phyloP scores from a whole-genome alignment of 2,797 vertebrate genomes.

The Botia kubotai region DNA sequence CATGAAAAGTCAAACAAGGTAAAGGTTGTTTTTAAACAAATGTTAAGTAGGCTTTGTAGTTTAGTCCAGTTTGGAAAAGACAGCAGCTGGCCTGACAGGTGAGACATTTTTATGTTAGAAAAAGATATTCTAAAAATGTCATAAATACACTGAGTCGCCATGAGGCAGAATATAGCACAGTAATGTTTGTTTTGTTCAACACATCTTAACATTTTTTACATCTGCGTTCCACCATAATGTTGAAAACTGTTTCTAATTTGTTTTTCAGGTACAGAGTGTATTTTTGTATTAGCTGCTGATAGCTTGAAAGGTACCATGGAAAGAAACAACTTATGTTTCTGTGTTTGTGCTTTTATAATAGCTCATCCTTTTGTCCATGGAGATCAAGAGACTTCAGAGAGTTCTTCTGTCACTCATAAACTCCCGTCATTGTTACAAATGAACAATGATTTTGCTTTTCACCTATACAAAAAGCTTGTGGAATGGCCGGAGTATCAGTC shows the following conservation, averaged over 20 bases:
- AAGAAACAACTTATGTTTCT: constrained; percentile 16
- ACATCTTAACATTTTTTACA: neutral
- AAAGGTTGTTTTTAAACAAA: constrained; percentile 26
- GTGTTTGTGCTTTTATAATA: constrained; percentile 32
- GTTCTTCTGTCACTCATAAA: constrained; percentile 50
- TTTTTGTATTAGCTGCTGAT: neutral
- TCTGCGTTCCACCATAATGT: neutral
- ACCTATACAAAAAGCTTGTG: constrained; percentile 79
- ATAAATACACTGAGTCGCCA: neutral
- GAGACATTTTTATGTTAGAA: neutral
- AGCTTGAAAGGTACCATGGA: constrained; percentile 22
- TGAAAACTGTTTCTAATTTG: neutral
- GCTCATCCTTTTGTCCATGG: constrained; percentile 6
- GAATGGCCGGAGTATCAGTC: constrained; percentile 56
- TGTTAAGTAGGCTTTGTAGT: neutral
- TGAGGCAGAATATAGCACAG: constrained; percentile 5
- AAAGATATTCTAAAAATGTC: neutral
- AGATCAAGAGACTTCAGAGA: constrained; percentile 3
- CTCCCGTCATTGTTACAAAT: constrained; percentile 53
- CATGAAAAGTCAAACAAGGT: constrained; percentile 30
- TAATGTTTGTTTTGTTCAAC: neutral
- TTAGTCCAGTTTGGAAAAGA: constrained; percentile 10
- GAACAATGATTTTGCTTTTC: constrained; percentile 83
- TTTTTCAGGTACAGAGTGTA: neutral
- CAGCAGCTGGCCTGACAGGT: neutral